Evolutionary conservation across 2,797 vertebrate genomes (phyloP).

Genomic region (Yasuhikotakia modesta): DNA sequence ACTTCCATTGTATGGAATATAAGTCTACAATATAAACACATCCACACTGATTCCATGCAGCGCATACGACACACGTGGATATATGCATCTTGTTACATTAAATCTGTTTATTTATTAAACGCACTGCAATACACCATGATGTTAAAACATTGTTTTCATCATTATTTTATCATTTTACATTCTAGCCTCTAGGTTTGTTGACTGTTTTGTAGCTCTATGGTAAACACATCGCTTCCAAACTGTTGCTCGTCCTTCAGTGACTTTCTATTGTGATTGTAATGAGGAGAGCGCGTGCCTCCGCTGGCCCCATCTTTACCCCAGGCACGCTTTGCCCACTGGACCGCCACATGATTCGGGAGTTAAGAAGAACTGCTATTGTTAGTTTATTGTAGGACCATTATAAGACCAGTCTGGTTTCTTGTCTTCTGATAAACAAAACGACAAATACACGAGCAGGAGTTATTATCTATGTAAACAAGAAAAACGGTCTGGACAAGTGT

Average conservation of each 20-base stretch:
- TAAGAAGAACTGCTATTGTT: slow-evolving; percentile 50
- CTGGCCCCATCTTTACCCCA: slow-evolving; percentile 57
- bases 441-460: slow-evolving; percentile 44
- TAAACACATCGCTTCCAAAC: slow-evolving; percentile 60
- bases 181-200: not conserved
- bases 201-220: not conserved
- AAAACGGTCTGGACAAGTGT: not conserved
- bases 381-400: slow-evolving; percentile 52
- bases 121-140: not conserved
- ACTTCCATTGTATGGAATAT: not conserved
- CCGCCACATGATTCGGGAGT: slow-evolving; percentile 17
- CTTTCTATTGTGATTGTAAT: slow-evolving; percentile 73
- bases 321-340: slow-evolving; percentile 65
- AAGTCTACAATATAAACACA: not conserved
- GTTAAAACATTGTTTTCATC: too few species aligned
- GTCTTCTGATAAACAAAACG: slow-evolving; percentile 50
- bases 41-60: not conserved
- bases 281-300: slow-evolving; percentile 73
- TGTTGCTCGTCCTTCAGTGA: slow-evolving; percentile 65
- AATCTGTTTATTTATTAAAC: not conserved
- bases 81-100: not conserved
- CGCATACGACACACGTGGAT: not conserved
- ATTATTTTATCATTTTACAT: too few species aligned
- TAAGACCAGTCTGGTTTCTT: slow-evolving; percentile 47
- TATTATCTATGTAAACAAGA: slow-evolving; percentile 51